phyloP scores from a whole-genome alignment of 2,888 invertebrate genomes.

The Odontocerum albicorne region DNA sequence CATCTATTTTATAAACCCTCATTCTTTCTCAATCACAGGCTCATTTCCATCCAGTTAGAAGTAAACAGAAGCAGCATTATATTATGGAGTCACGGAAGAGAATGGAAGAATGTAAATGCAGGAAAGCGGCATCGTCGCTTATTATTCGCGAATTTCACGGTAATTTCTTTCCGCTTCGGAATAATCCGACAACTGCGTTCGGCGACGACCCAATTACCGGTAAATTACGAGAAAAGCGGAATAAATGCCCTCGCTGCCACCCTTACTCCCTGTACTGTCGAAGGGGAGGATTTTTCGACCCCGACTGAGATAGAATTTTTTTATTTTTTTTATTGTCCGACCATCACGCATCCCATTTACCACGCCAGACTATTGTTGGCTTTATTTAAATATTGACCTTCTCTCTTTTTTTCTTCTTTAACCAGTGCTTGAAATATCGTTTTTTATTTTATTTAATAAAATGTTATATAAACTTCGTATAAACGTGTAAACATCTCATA shows the following conservation, averaged over 20 bases:
- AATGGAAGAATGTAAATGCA: no score
- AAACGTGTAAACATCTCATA: no score
- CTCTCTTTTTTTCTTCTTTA: neutral
- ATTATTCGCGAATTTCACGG: neutral
- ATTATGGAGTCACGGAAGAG: no score
- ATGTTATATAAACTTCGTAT: no score
- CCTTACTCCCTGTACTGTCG: neutral
- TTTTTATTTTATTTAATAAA: no score
- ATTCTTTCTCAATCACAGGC: no score
- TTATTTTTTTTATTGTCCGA: slow-evolving; percentile 5
- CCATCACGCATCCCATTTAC: neutral
- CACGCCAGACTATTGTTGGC: neutral
- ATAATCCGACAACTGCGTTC: neutral
- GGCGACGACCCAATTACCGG: neutral
- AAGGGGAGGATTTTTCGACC: neutral
- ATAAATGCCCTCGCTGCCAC: no score
- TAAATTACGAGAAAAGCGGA: neutral
- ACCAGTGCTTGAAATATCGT: slow-evolving; percentile 3
- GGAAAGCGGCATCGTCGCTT: no score
- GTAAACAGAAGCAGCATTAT: no score
- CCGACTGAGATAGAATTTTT: no score
- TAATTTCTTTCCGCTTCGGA: neutral
- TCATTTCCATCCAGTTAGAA: no score
- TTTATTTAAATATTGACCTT: slow-evolving; percentile 15
- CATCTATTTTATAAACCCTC: no score